These are phyloP conservation scores for Hemibagrus guttatus DNA, from an alignment of 2,797 vertebrate species.

Conservation along the genomic window DNA sequence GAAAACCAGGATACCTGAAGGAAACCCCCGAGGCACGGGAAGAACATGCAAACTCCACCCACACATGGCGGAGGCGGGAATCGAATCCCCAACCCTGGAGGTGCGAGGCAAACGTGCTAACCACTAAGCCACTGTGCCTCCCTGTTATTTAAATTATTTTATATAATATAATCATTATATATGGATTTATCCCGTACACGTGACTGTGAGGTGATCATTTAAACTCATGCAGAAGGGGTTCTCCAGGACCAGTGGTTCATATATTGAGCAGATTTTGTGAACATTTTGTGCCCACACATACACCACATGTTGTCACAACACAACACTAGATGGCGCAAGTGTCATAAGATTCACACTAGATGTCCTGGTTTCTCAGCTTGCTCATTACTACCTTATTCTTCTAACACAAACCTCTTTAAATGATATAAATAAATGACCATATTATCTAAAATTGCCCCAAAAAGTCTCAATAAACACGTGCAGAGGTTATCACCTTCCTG, in stretches of 20 bases:
- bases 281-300: neutral
- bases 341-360: neutral
- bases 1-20: too few species aligned
- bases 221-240: neutral
- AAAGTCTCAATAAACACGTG: neutral
- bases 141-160: too few species aligned
- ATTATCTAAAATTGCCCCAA: neutral
- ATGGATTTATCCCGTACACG: too few species aligned
- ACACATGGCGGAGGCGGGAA: too few species aligned
- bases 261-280: neutral
- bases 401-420: neutral
- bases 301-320: too few species aligned
- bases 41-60: too few species aligned
- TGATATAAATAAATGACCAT: neutral
- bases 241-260: neutral
- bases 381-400: neutral
- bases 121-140: too few species aligned
- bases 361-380: neutral
- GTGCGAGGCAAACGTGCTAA: too few species aligned
- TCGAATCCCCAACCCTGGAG: too few species aligned
- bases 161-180: too few species aligned
- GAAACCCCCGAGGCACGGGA: too few species aligned
- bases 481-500: neutral
- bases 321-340: slow-evolving; percentile 17
- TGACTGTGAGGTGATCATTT: too few species aligned